Percentiles rank a stretch among this genome's conserved stretches.
Evolutionary conservation across 2,797 vertebrate genomes (phyloP).

Genomic region (Lerista edwardsae): DNA sequence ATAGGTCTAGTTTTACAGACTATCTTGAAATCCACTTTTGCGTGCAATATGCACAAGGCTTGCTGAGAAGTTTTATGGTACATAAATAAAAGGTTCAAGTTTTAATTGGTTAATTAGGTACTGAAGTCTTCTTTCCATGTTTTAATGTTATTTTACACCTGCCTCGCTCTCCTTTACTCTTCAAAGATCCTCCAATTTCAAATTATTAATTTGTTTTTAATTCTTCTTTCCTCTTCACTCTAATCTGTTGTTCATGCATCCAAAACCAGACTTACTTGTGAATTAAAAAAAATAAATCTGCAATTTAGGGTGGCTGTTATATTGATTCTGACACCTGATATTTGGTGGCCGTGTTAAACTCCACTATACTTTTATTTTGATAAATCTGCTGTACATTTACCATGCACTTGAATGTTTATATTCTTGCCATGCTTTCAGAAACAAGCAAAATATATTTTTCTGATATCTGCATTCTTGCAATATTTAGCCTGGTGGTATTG

Average conservation of each 20-base stretch:
- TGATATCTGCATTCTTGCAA: constrained; percentile 22
- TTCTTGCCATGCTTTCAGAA: not conserved
- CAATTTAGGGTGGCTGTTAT: not conserved
- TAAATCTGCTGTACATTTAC: constrained; percentile 6
- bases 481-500: not conserved
- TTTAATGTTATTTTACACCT: not conserved
- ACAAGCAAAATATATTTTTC: constrained; percentile 2
- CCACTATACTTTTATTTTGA: not conserved
- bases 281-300: not conserved
- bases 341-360: not conserved
- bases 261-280: not conserved
- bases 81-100: not conserved
- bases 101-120: not conserved
- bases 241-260: not conserved
- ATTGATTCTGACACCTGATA: not conserved
- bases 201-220: not conserved
- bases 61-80: not conserved
- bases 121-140: too few species aligned
- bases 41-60: not conserved
- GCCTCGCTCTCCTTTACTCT: not conserved
- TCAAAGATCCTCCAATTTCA: not conserved
- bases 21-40: not conserved
- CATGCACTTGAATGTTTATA: not conserved
- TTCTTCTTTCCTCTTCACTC: not conserved
- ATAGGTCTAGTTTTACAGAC: too few species aligned